Base-by-base conservation (phyloP, 2,888 invertebrate genomes). In the Leptura quadrifasciata region DNA sequence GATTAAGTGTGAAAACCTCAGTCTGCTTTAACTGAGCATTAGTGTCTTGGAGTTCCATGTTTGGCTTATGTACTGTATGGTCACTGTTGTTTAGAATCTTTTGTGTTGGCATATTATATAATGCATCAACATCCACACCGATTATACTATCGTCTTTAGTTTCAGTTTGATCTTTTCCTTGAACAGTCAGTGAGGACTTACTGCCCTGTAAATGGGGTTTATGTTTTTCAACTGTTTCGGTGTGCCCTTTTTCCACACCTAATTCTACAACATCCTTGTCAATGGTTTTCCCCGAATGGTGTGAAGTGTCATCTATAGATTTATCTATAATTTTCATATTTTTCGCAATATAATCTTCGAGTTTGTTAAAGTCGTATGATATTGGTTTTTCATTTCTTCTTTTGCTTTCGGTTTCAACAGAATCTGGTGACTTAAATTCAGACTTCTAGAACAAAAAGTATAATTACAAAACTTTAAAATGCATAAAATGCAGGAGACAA, bases 301-400 rank as follows among this genome's bases (percentile, higher is more conserved):
- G 10, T 0, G 15, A 1, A 12, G 39, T 39, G 15, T 31, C 17
- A 12, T 47, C 47, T 5, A 47, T n/a, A 1, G 47, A 47, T 47
- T 47, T 76, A 20, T 74, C 65, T 31, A 79, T 35, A 15, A 57
- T 9, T 63, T 70, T 24, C 27, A 79, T 77, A 35, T 79, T 79
- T 31, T 76, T 52, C 24, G 64, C 15, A 12, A 76, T 76, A 65
- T 77, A 81, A 35, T 72, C 64, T 61, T 81, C 81, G 47, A 81
- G 18, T 1, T 75, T 68, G 12, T 77, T 39, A 18, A 77, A 74
- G 73, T 80, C 73, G 55, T 75, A 79, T 17, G 60, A 58, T 12
- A 63, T 47, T 68, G 24, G 60, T 15, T n/a, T 31, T n/a, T 68
- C 54, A 4, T 15, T 10, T 35, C 2, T 15, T 47, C 31, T 24